Conservation (phyloP, 2,113 vertebrate species). For the Alethe castanea region DNA sequence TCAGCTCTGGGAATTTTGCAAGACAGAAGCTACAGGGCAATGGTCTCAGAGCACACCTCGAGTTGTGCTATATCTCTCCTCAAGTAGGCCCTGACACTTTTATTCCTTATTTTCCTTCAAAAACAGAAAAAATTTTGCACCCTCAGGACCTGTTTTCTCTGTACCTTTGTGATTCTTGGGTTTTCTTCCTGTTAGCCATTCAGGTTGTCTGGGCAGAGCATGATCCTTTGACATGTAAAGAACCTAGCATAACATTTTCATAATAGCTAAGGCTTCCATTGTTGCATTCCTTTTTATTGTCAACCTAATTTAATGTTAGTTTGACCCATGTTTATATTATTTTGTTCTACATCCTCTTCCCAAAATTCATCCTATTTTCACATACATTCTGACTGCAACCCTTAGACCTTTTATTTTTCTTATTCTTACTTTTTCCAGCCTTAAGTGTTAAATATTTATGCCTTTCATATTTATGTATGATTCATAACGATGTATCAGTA, state of each 20-base stretch:
- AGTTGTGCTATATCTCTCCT: background rate
- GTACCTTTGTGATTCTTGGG: background rate
- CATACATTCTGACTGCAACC: background rate
- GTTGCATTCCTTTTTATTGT: background rate
- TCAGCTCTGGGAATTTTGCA: background rate
- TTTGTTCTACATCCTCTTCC: background rate
- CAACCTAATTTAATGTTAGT: background rate
- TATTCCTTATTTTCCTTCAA: background rate
- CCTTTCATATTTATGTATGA: background rate
- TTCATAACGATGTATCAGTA: conserved; percentile 19
- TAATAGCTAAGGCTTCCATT: background rate
- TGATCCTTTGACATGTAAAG: background rate
- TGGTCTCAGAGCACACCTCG: background rate
- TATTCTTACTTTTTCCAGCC: background rate
- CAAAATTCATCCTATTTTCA: background rate
- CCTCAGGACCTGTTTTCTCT: background rate
- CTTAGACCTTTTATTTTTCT: conserved; percentile 19
- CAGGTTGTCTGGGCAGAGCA: background rate
- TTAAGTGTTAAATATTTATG: conserved; percentile 45
- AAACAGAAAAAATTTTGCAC: background rate
- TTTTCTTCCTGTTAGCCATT: background rate
- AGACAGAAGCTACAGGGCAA: background rate
- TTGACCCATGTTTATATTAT: background rate
- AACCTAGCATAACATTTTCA: background rate
- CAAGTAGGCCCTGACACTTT: background rate